Base-by-base conservation (phyloP, 64 coral and sea anemone genomes). In the Pachyseris speciosa region DNA sequence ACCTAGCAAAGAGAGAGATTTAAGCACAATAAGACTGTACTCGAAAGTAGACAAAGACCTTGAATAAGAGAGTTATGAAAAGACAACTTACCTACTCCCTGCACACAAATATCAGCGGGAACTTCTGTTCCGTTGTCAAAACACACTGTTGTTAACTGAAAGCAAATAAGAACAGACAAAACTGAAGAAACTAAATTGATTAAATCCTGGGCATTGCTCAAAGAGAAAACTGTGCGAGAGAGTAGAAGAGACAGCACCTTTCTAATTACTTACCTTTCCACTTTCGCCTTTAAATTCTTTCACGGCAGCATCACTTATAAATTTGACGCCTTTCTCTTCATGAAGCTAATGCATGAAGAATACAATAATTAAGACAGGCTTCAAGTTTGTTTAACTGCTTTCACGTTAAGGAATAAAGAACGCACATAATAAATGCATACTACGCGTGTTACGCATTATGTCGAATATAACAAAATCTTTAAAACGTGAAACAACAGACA, bases 241-340 rank as follows among this genome's bases (percentile, higher is more conserved):
- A n/a, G n/a, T n/a, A n/a, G n/a, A n/a, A n/a, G n/a, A n/a, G n/a
- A n/a, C n/a, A n/a, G n/a, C n/a, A n/a, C n/a, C 20, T n/a, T 26
- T 19, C 25, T 42, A 48, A 44, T n/a, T 42, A 25, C 70, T 74
- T 79, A 93, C 97, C 67, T 93, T 99, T 64, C 97, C 90, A 66
- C 65, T 59, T 44, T 74, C 38, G 9, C 97, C 97, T 95, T 95
- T 95, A 47, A 99, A 99, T 64, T 95, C 94, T 69, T 90, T 95
- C 19, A 91, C 97, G 31, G 90, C 92, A 66, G 90, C 89, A 84
- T 91, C 90, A 74, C 72, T 90, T 53, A 90, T 66, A 60, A 99
- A 99, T 78, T 95, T 95, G 20, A 95, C 94, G 53, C 97, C 97
- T 86, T 99, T 99, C 17, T 74, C 87, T 75, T 93, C 86, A 28